Base-by-base conservation (phyloP, 1,140 invertebrate species). In the Penaeus japonicus region DNA sequence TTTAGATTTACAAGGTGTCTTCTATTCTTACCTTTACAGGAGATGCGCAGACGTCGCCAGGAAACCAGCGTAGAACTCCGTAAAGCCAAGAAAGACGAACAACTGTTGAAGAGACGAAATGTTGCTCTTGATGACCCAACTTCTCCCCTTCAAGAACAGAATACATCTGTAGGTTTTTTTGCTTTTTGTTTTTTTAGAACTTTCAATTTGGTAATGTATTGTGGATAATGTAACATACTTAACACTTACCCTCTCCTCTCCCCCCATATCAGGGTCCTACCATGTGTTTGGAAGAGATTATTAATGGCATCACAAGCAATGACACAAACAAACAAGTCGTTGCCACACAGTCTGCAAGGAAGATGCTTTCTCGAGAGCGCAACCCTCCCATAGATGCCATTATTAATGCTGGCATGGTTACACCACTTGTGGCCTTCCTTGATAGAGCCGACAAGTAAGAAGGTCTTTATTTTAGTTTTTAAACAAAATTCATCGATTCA, bases 381-480 rank as follows among this genome's bases (percentile, higher is more conserved):
- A 97, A 97, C 93, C 98, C 98, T 20, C 99, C 98, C 1, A 99
- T 99, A 91, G 96, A 98, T 92, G 93, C 95, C 20, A 96, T 99
- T 93, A 97, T 99, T 79, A 91, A 95, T 3, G 94, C 96, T 91
- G 98, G 97, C 55, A 95, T 99, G 90, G 95, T 99, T 20, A 97
- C 97, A 7, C 90, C 89, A n/a, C 89, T 90, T 18, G 84, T 91
- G 0, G 15, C 57, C 18, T 90, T 91, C 84, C 70, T 91, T 59
- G 80, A 82, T 55, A 78, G 81, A 84, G 90, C 59, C 20, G 89
- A 90, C 62, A 90, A 90, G 87, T 90, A 30, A 89, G 88, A 87
- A 12, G 2, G 59, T 30, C 35, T 22, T 24, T 55, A 32, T 10
- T 22, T 27, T 35, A 17, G 18, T 0, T 2, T 78, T 78, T 32